Conservation (phyloP, 2,113 vertebrate species). For the Tetrax tetrax region DNA sequence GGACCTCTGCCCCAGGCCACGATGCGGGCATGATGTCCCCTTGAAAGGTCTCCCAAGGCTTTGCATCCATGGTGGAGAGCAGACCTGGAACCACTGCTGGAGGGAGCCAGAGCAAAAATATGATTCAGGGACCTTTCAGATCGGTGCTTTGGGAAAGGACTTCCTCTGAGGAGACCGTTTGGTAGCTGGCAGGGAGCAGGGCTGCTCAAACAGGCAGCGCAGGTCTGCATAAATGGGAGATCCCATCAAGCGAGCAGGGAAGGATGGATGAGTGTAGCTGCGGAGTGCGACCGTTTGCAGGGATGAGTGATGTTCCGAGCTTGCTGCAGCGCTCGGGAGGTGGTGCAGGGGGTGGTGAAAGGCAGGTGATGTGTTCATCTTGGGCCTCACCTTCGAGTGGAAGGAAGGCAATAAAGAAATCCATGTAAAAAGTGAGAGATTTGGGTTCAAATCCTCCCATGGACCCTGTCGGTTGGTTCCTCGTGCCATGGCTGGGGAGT, state of each 20-base stretch:
- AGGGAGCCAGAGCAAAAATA: background rate
- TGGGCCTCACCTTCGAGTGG: fast-evolving
- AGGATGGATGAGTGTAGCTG: background rate
- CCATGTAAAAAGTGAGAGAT: background rate
- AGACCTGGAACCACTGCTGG: background rate
- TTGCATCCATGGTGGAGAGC: background rate
- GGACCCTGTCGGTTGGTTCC: background rate
- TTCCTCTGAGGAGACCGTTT: background rate
- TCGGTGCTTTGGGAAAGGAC: background rate
- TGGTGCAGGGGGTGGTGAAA: background rate
- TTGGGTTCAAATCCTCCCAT: background rate
- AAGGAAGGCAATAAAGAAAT: background rate
- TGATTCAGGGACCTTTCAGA: background rate
- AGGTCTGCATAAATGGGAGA: background rate
- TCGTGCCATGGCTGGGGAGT: background rate
- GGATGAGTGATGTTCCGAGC: background rate
- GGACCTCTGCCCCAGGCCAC: background rate
- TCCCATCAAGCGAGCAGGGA: background rate
- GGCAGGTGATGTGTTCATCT: background rate
- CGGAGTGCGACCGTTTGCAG: background rate
- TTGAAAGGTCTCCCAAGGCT: background rate
- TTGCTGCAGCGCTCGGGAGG: background rate
- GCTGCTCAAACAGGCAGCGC: too few species aligned
- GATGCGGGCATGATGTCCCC: background rate
- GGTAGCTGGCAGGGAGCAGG: background rate